Base-by-base conservation (phyloP, 1,140 invertebrate species). In the Hycleus cichorii region DNA sequence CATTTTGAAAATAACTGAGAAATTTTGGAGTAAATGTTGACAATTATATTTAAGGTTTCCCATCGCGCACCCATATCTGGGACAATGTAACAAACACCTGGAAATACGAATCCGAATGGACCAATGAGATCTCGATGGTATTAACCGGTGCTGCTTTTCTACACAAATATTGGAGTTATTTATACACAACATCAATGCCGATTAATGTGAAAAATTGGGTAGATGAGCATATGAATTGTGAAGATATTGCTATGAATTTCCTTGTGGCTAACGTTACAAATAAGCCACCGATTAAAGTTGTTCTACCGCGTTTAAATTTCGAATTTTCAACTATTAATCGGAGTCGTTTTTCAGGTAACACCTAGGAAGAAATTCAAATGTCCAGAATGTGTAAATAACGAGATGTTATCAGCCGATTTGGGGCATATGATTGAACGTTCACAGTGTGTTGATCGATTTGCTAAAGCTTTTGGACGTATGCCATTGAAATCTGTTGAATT, bases 361-460 rank as follows among this genome's bases (percentile, higher is more conserved):
- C 93, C 94, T 0, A 81, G 94, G n/a, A 97, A 97, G 71, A 98
- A 98, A 72, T 98, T 98, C 76, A 95, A 95, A 75, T 97, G 95
- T 74, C 93, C 93, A 0, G 90, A 96, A 72, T 97, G 94, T 76
- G 88, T 84, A 1, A 95, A 94, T 70, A 93, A 86, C 0, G 93
- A 95, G 77, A 95, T 95, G 90, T 71, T 98, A 3, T 97, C 93
- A 0, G 90, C 91, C 0, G 93, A 96, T 77, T 78, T 91, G 24
- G 84, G 86, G 25, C 94, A 98, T 74, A 95, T 98, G 93, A 83
- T 91, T 0, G 91, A 94, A 72, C 77, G 95, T 26, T 95, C 93
- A 0, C 86, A 91, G 45, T 98, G 95, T 69, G 91, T 98, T 7
- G 90, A 93, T 73, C 78, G 83, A 48, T 97, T 97, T 75, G 81